Evolutionary conservation across 2,888 invertebrate genomes (phyloP).

Genomic region (Dicroscelio sp.): DNA sequence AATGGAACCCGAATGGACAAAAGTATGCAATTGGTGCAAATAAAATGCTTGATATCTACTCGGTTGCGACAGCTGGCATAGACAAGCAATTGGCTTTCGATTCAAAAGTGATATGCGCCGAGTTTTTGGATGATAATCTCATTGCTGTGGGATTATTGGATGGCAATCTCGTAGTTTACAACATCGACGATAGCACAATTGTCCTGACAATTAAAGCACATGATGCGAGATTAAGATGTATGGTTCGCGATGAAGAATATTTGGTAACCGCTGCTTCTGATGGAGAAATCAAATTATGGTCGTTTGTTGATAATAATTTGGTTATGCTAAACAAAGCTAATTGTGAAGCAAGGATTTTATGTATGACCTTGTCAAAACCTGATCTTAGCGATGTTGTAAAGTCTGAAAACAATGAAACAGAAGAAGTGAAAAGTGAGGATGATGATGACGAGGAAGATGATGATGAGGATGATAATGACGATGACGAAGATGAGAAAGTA

Average conservation of each 20-base stretch:
- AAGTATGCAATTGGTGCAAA: constrained; percentile 95
- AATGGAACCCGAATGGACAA: constrained; percentile 95
- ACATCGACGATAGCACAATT: constrained; percentile 92
- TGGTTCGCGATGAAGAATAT: constrained; percentile 92
- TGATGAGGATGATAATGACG: constrained; percentile 80
- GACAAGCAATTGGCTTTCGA: constrained; percentile 94
- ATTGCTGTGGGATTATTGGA: constrained; percentile 95
- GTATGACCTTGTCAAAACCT: constrained; percentile 92
- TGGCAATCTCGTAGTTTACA: constrained; percentile 93
- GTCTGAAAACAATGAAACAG: not conserved
- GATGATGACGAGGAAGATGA: constrained; percentile 87
- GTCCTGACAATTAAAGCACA: constrained; percentile 92
- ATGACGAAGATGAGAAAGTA: constrained; percentile 81
- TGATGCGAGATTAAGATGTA: constrained; percentile 94
- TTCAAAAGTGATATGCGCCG: constrained; percentile 94
- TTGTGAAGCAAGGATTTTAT: constrained; percentile 94
- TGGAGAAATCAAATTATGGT: constrained; percentile 96
- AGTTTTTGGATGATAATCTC: constrained; percentile 94
- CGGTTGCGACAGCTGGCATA: constrained; percentile 95
- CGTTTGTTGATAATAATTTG: constrained; percentile 90
- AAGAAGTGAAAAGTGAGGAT: constrained; percentile 26
- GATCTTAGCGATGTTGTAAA: constrained; percentile 44
- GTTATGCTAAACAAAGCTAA: constrained; percentile 91
- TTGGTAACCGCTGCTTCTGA: constrained; percentile 95
- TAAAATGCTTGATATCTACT: constrained; percentile 95